These are phyloP conservation scores for Sylvilagus bachmani DNA, from an alignment of 2,113 vertebrate species.

Conservation along the genomic window DNA sequence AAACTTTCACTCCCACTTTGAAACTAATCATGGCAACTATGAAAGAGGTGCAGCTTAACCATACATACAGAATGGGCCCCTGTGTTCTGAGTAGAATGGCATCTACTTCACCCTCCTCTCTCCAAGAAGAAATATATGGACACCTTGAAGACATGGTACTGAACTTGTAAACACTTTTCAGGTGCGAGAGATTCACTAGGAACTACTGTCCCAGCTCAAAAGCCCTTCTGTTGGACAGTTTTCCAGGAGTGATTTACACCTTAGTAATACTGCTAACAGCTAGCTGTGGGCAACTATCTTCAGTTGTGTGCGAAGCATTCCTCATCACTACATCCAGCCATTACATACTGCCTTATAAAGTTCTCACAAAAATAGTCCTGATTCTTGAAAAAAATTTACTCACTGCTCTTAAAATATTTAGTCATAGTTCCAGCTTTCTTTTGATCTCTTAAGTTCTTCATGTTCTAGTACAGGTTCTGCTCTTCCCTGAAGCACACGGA, in stretches of 20 bases:
- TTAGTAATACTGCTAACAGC: neutral
- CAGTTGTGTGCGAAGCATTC: constrained; percentile 54
- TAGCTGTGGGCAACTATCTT: constrained; percentile 27
- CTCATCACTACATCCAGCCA: neutral
- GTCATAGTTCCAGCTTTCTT: neutral
- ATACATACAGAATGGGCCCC: neutral
- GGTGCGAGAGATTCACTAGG: neutral
- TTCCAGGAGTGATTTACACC: constrained; percentile 20
- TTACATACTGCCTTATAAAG: neutral
- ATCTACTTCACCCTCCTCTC: neutral
- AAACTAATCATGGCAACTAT: neutral
- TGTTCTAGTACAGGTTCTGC: constrained; percentile 31
- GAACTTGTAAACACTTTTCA: neutral
- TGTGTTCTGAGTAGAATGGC: neutral
- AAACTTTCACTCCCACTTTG: neutral
- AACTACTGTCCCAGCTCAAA: neutral
- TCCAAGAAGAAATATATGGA: neutral
- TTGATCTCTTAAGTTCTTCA: constrained; percentile 53
- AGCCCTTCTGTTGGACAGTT: neutral
- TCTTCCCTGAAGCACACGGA: neutral
- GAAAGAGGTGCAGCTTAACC: neutral
- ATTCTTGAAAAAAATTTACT: constrained; percentile 32
- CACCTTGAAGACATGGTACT: neutral
- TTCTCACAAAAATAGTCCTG: constrained; percentile 32
- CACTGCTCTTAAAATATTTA: constrained; percentile 45